Percentiles rank a stretch among this genome's conserved stretches.
Conservation (phyloP, 2,113 vertebrate species). For the Pan troglodytes region NHGRI_mPanTro3-v2.1_pri NC_072408.2:101389001-101389500, state of each 20-base stretch:
- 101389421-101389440: no score
- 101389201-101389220: not conserved
- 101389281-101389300: accelerated
- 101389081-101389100: not conserved
- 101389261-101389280: not conserved
- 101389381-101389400: accelerated
- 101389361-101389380: no score
- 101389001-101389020: not conserved
- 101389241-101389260: not conserved
- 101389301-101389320: not conserved
- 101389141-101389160: not conserved
- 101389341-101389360: not conserved
- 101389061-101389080: not conserved
- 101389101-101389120: not conserved
- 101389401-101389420: not conserved
- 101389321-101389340: not conserved
- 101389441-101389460: no score
- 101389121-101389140: not conserved
- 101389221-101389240: not conserved
- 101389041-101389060: not conserved
- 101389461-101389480: no score
- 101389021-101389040: not conserved
- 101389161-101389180: not conserved
- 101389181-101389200: not conserved
- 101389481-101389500: no score